Percentiles rank a stretch among this genome's conserved stretches.
These are phyloP conservation scores for Chlorocebus sabaeus DNA, from an alignment of 2,113 vertebrate species.

Conservation along the genomic window DNA sequence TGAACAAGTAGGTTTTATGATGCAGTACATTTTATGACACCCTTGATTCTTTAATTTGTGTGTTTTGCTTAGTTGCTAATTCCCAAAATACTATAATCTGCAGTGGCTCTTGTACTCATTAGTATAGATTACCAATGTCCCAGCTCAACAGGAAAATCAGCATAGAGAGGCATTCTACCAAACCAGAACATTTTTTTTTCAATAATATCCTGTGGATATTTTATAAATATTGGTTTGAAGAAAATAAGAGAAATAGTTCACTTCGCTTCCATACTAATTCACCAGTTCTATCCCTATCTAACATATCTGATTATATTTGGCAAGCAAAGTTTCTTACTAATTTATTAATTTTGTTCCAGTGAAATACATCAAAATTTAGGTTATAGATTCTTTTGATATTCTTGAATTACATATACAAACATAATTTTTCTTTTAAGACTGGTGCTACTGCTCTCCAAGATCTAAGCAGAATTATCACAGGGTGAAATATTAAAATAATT, in stretches of 20 bases:
- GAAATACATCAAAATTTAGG: neutral
- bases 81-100: constrained; percentile 66
- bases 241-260: neutral
- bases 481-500: neutral
- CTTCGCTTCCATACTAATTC: neutral
- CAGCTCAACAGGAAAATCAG: constrained; percentile 39
- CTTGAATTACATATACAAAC: neutral
- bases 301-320: neutral
- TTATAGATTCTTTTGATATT: neutral
- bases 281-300: neutral
- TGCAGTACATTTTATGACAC: constrained; percentile 72
- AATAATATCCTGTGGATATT: neutral
- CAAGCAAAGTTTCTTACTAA: neutral
- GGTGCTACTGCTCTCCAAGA: neutral
- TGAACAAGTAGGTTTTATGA: constrained; percentile 76
- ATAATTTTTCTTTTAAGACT: neutral
- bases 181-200: neutral
- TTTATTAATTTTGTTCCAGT: neutral
- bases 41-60: constrained; percentile 74
- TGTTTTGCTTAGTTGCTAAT: constrained; percentile 78
- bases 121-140: constrained; percentile 42
- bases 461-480: neutral
- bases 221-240: neutral
- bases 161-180: neutral
- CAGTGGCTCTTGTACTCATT: constrained; percentile 51